Conservation (phyloP, 2,113 vertebrate species). For the Hippocampus comes region DNA sequence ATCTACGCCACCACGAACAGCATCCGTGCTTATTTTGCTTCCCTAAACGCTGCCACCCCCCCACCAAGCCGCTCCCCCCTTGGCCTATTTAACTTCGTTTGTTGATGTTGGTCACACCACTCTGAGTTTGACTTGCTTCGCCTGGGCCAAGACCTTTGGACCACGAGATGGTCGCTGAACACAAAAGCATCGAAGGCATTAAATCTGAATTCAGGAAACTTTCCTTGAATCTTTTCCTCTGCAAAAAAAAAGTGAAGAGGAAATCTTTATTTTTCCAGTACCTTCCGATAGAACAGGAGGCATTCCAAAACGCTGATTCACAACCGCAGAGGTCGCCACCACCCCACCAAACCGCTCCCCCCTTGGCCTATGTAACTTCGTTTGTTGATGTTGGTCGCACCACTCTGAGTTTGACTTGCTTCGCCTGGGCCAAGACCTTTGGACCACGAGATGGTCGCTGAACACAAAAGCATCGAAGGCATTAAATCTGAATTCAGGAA, state of each 20-base stretch:
- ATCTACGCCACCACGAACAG: slow-evolving; percentile 18
- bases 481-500: neutral
- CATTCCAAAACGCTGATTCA: slow-evolving; percentile 48
- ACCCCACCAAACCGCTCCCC: slow-evolving; percentile 3
- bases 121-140: slow-evolving; percentile 34
- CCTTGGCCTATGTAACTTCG: slow-evolving; percentile 33
- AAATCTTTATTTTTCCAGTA: slow-evolving; percentile 60
- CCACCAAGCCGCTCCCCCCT: slow-evolving; percentile 15
- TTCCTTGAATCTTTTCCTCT: neutral
- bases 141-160: slow-evolving; percentile 41
- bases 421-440: slow-evolving; percentile 37
- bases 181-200: slow-evolving; percentile 12
- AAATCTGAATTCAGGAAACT: neutral
- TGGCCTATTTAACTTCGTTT: slow-evolving; percentile 46
- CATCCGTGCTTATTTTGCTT: slow-evolving; percentile 58
- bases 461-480: slow-evolving; percentile 27
- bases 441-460: slow-evolving; percentile 44
- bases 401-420: slow-evolving; percentile 36
- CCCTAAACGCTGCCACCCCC: neutral
- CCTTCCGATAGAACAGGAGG: slow-evolving; percentile 45
- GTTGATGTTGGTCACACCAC: slow-evolving; percentile 58
- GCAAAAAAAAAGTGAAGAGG: slow-evolving; percentile 15
- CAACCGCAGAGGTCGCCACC: slow-evolving; percentile 46
- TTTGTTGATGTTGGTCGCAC: slow-evolving; percentile 62
- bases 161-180: slow-evolving; percentile 45